Evolutionary conservation across 2,888 invertebrate genomes (phyloP).

Genomic region (Morpho deidamia): DNA sequence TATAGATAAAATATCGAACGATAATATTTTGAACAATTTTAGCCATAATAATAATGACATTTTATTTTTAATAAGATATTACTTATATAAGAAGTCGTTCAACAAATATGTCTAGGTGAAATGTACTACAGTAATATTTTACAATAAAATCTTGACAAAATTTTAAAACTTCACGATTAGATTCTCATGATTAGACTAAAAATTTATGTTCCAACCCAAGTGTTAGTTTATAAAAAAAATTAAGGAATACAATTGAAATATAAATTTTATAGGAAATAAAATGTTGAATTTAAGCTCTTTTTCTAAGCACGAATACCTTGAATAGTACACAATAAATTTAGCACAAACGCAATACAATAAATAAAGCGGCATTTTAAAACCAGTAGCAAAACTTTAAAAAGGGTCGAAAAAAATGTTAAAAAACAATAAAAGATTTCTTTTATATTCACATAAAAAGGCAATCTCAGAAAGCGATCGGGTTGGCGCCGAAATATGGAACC

Average conservation of each 20-base stretch:
- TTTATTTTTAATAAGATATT: too few species aligned
- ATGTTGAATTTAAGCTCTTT: constrained; percentile 11
- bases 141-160: neutral
- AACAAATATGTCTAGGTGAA: too few species aligned
- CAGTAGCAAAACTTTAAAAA: constrained; percentile 21
- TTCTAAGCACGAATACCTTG: constrained; percentile 20
- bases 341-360: constrained; percentile 21
- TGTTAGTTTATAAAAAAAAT: constrained; percentile 11
- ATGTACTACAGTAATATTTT: too few species aligned
- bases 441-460: constrained; percentile 33
- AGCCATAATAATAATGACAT: too few species aligned
- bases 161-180: neutral
- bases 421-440: constrained; percentile 32
- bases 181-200: constrained; percentile 13
- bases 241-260: constrained; percentile 9
- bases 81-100: too few species aligned
- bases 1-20: too few species aligned
- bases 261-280: constrained; percentile 14
- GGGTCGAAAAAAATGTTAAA: constrained; percentile 23
- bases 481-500: constrained; percentile 46
- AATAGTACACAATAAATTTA: constrained; percentile 18
- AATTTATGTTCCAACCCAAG: constrained; percentile 4
- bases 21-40: too few species aligned
- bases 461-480: constrained; percentile 43
- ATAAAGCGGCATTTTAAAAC: constrained; percentile 20